Evolutionary conservation across 1,140 invertebrate genomes (phyloP).

Genomic region (Dufourea novaeangliae): DNA sequence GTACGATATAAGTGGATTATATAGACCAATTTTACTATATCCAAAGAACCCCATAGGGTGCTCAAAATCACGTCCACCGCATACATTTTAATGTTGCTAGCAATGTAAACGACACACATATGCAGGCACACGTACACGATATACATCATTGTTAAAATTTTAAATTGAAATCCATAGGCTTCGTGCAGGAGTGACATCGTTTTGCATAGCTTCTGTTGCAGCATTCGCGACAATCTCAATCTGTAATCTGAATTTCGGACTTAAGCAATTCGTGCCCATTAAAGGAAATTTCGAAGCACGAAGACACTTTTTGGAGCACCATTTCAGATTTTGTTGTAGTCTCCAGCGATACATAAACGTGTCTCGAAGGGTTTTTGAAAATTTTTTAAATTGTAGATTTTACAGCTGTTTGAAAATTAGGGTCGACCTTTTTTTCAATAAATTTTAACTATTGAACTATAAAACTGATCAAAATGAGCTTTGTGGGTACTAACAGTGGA

Average conservation of each 20-base stretch:
- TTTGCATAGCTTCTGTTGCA: slow-evolving; percentile 13
- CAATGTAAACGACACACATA: not conserved
- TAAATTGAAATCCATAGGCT: slow-evolving; percentile 16
- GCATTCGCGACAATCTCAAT: not conserved
- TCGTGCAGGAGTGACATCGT: slow-evolving; percentile 13
- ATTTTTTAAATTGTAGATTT: too few species aligned
- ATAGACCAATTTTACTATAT: slow-evolving; percentile 19
- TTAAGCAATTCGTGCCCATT: not conserved
- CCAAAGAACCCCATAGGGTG: not conserved
- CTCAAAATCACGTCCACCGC: not conserved
- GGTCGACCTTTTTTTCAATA: too few species aligned
- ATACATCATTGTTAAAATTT: slow-evolving; percentile 6
- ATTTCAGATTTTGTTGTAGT: too few species aligned
- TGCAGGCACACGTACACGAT: slow-evolving; percentile 21
- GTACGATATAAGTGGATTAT: slow-evolving; percentile 14
- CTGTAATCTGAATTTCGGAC: slow-evolving; percentile 26
- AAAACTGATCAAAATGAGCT: too few species aligned
- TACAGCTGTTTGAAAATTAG: too few species aligned
- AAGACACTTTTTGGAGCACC: too few species aligned
- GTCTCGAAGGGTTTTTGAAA: too few species aligned
- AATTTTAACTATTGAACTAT: too few species aligned
- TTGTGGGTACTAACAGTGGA: too few species aligned
- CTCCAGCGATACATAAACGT: too few species aligned
- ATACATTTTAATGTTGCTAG: not conserved
- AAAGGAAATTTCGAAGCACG: too few species aligned